These are phyloP conservation scores for Anguilla rostrata DNA, from an alignment of 2,113 vertebrate genomes.

Conservation along the genomic window DNA sequence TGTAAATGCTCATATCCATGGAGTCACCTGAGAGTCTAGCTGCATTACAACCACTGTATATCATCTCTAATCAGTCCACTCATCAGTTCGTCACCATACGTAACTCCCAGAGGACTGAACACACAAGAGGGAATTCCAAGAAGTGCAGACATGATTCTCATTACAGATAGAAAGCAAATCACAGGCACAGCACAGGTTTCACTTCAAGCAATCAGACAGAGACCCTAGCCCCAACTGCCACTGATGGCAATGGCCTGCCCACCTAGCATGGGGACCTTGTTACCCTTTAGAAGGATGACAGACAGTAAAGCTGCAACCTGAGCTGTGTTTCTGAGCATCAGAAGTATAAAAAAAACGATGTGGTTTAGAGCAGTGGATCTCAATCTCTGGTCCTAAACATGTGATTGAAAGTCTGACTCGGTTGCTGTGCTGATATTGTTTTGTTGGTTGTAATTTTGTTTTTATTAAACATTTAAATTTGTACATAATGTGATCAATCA, in stretches of 20 bases:
- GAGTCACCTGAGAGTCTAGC: neutral
- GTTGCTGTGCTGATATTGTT: too few relatives aligned
- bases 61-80: neutral
- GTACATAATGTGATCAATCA: neutral
- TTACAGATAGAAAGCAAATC: neutral
- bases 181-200: neutral
- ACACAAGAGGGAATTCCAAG: neutral
- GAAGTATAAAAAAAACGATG: too few relatives aligned
- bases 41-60: neutral
- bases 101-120: neutral
- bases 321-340: neutral
- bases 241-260: too few relatives aligned
- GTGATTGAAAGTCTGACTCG: too few relatives aligned
- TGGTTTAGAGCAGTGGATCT: too few relatives aligned
- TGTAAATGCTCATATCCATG: neutral
- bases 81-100: neutral
- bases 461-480: too few relatives aligned
- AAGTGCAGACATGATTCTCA: neutral
- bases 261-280: neutral
- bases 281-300: neutral
- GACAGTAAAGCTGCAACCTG: neutral
- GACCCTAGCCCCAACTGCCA: neutral
- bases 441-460: too few relatives aligned
- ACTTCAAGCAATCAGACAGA: neutral
- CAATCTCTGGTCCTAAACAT: too few relatives aligned